Evolutionary conservation across 2,888 invertebrate species (phyloP).

Genomic region (Phoenoteleia sp.): DNA sequence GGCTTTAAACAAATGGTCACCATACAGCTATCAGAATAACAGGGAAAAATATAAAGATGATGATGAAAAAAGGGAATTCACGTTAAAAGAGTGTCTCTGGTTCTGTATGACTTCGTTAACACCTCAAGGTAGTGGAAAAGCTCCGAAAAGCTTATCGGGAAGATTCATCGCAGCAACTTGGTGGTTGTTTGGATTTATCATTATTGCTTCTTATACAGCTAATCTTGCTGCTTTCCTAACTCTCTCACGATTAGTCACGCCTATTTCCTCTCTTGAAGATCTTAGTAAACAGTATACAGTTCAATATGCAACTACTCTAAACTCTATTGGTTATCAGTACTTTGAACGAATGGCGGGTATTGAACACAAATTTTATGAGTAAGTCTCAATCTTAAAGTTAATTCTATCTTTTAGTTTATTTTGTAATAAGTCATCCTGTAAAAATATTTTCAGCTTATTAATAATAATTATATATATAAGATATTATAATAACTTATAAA

Average conservation of each 20-base stretch:
- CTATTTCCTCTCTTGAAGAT: slow-evolving; percentile 97
- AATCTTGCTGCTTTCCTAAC: slow-evolving; percentile 99
- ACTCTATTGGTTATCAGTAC: slow-evolving; percentile 96
- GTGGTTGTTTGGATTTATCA: slow-evolving; percentile 99
- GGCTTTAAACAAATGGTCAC: slow-evolving; percentile 98
- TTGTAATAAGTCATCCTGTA: too few relatives aligned
- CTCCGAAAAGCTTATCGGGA: slow-evolving; percentile 98
- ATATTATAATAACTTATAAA: too few relatives aligned
- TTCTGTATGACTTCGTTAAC: slow-evolving; percentile 99
- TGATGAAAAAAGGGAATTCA: slow-evolving; percentile 97
- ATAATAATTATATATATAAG: too few relatives aligned
- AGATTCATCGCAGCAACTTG: slow-evolving; percentile 98
- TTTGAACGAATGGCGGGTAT: slow-evolving; percentile 98
- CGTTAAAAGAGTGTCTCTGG: slow-evolving; percentile 98
- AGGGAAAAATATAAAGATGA: slow-evolving; percentile 97
- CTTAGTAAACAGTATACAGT: slow-evolving; percentile 98
- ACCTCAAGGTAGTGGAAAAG: slow-evolving; percentile 98
- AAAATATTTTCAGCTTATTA: too few relatives aligned
- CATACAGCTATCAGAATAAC: slow-evolving; percentile 98
- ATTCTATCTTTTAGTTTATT: too few relatives aligned
- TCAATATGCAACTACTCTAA: slow-evolving; percentile 96
- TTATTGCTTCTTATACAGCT: slow-evolving; percentile 99
- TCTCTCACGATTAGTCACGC: slow-evolving; percentile 96
- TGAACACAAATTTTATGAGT: slow-evolving; percentile 98
- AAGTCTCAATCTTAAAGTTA: too few relatives aligned